These are phyloP conservation scores for Drosophila subpulchrella DNA, from an alignment of 1,140 invertebrate genomes.

Conservation along the genomic window DNA sequence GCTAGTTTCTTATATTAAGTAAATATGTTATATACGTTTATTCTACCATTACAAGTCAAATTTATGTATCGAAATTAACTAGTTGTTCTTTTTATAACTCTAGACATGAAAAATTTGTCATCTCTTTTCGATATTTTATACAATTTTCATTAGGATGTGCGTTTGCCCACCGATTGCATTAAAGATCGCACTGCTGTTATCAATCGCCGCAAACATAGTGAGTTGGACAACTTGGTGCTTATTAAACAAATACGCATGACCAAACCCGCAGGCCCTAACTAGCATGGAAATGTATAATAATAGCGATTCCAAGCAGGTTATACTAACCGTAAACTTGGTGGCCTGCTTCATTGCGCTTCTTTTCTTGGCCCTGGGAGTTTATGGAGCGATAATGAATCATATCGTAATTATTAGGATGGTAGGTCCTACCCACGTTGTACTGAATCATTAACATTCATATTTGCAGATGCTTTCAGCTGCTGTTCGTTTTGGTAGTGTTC, in stretches of 20 bases:
- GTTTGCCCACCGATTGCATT: neutral
- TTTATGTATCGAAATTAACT: neutral
- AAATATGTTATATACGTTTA: neutral
- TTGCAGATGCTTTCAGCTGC: constrained; percentile 11
- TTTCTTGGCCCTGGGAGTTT: neutral
- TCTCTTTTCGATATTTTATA: neutral
- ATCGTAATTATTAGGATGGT: constrained; percentile 1
- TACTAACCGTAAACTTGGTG: neutral
- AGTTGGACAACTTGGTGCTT: constrained; percentile 12
- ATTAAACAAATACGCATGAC: neutral
- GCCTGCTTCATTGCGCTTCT: neutral
- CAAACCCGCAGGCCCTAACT: neutral
- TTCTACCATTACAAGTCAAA: neutral
- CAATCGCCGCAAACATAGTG: constrained; percentile 3
- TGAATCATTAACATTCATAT: neutral
- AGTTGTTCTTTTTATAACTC: neutral
- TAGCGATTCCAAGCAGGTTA: neutral
- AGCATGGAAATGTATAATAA: neutral
- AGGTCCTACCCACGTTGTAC: neutral
- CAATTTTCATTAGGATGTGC: constrained; percentile 33
- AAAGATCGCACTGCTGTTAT: neutral
- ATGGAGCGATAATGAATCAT: neutral
- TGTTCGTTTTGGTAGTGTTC: constrained; percentile 12
- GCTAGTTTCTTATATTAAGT: neutral
- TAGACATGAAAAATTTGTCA: constrained; percentile 13